Base-by-base conservation (phyloP, 2,797 vertebrate species). In the Ispidina lecontei region DNA sequence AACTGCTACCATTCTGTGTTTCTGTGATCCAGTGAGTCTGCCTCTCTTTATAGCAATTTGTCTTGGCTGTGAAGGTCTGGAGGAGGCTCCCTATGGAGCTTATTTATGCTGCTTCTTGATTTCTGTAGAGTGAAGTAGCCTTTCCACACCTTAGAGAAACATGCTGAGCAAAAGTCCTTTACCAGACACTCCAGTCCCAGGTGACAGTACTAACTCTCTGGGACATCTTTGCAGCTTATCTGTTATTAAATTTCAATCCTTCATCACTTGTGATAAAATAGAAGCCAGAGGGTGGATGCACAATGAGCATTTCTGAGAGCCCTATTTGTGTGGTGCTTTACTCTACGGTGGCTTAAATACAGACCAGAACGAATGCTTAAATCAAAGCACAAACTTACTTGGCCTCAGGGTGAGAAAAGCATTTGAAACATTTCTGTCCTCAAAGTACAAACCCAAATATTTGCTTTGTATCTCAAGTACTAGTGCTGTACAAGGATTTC, bases 181-280 rank as follows among this genome's bases (percentile, higher is more conserved):
- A 29, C 54, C 68, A 71, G 69, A 15, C 16, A 29, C 55, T 51
- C 1, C 2, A 52, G 85, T 71, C 43, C 59, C 92, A 81, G 79
- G 55, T 60, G 70, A 58, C 63, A 78, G 82, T 9, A n/a, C 35
- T 52, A 75, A 41, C 51, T 67, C 69, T 58, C 46, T 49, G 67
- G 79, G 91, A 37, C 92, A 93, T 76, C 67, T 85, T 63, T 65
- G 29, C 54, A 88, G 52, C 37, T 94, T 77, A 95, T 70, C 83
- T 3, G 5, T 88, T 78, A 91, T 70, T 90, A 84, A 93, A 90
- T 87, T 91, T 73, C 83, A 84, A 22, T 91, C 89, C 82, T 56
- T 89, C 82, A 46, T 91, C 4, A 4, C 59, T 39, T 81, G 89
- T 78, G 85, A 95, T 79, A 90, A 93, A 91, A 90, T 8, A 92